Base-by-base conservation (phyloP, 2,797 vertebrate genomes). In the Spea hammondii region DNA sequence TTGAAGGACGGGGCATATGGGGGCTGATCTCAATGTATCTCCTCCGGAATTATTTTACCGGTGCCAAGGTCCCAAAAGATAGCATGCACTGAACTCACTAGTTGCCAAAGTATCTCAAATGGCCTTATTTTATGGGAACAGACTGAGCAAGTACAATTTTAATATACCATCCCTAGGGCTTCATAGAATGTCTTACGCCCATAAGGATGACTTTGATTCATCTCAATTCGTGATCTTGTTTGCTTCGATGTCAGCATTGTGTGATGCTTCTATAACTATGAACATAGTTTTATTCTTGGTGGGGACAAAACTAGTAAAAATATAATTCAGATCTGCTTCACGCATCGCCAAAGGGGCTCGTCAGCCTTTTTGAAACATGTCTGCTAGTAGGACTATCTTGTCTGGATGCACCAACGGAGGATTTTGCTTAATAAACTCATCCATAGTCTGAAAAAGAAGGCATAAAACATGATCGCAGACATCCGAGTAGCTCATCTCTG, bases 21-120 rank as follows among this genome's bases (percentile, higher is more conserved):
- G 53, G 50, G 12, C 12, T 67, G 65, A 48, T 67, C 10, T 67
- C 65, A 6, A 67, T 47, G 49, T 67, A 67, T n/a, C 11, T 67
- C 49, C 65, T 46, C 4, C 6, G 65, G 45, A 67, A 12, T 13
- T 67, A 6, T 67, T 48, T 4, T 13, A n/a, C 9, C 47, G 5
- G 11, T 67, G 12, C 65, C 65, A 67, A 11, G 4, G 6, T 62
- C 14, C 12, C n/a, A 17, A 5, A 32, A 62, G 14, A 62, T 12
- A 59, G 5, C 12, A 59, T 59, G 55, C 55, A 10, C n/a, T 12
- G 55, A 59, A 3, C 59, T 62, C 59, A 62, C n/a, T 17, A 62
- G 55, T 11, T 32, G 32, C 32, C 12, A 57, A 2, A 57, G 10
- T 13, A 57, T 10, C n/a, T 57, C 55, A 10, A 57, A 10, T 32